Conservation (phyloP, 1,140 invertebrate genomes). For the Lepidurus arcticus region DNA sequence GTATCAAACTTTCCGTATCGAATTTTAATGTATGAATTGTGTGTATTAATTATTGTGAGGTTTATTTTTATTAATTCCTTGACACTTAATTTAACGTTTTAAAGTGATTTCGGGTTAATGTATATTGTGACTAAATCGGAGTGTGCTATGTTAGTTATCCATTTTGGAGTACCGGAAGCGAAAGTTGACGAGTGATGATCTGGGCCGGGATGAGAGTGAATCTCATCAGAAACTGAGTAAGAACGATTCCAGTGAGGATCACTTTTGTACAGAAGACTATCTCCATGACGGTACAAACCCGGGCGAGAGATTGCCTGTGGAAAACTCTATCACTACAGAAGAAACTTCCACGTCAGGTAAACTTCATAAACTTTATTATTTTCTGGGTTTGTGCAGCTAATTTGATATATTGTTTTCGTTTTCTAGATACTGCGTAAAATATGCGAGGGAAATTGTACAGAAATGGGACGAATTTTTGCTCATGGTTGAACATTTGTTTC, state of each 20-base stretch:
- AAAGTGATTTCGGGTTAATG: background rate
- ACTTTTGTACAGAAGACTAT: constrained; percentile 11
- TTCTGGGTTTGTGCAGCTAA: background rate
- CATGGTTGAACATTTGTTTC: background rate
- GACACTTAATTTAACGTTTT: too few species aligned
- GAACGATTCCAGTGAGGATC: constrained; percentile 21
- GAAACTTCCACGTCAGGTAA: background rate
- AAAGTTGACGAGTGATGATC: constrained; percentile 41
- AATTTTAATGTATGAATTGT: too few species aligned
- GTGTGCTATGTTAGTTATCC: constrained; percentile 53
- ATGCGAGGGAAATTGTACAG: background rate
- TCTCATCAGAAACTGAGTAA: background rate
- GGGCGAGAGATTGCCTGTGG: background rate
- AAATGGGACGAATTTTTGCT: constrained; percentile 1
- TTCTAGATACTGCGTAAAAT: background rate
- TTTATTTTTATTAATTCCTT: constrained; percentile 32
- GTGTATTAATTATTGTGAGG: background rate
- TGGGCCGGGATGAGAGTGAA: background rate
- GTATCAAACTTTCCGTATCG: too few species aligned
- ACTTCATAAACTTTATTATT: background rate
- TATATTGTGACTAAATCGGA: constrained; percentile 23
- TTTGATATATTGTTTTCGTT: background rate
- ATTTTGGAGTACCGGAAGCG: constrained; percentile 64
- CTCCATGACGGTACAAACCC: background rate
- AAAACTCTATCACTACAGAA: background rate